Conservation (phyloP, 2,888 invertebrate species). For the Dynastes tityus region DNA sequence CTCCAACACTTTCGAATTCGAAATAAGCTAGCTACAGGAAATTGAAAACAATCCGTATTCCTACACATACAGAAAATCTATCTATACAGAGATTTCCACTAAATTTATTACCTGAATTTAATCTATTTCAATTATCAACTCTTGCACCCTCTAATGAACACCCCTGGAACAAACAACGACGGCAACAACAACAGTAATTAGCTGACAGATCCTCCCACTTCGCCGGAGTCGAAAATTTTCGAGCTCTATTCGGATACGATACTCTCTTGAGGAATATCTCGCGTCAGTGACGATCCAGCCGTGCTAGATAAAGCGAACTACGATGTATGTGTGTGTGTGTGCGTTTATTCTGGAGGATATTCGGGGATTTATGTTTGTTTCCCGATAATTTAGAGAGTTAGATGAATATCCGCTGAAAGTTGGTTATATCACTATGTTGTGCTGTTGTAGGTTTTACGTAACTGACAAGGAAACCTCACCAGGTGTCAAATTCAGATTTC, state of each 20-base stretch:
- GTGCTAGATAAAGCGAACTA: conserved; percentile 33
- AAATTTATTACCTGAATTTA: conserved; percentile 46
- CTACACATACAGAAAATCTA: not conserved
- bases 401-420: not conserved
- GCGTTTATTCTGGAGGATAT: conserved; percentile 37
- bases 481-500: too few relatives aligned
- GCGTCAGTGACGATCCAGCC: conserved; percentile 20
- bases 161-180: conserved; percentile 20
- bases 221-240: conserved; percentile 36
- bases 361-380: conserved; percentile 34
- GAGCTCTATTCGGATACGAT: conserved; percentile 35
- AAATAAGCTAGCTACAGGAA: not conserved
- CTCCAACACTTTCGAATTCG: conserved; percentile 3
- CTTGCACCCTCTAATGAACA: conserved; percentile 36
- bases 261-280: conserved; percentile 32
- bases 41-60: not conserved
- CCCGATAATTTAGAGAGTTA: conserved; percentile 39
- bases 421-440: not conserved
- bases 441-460: too few relatives aligned
- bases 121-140: conserved; percentile 46
- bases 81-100: conserved; percentile 8
- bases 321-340: conserved; percentile 16
- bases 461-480: too few relatives aligned
- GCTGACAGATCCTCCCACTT: conserved; percentile 28
- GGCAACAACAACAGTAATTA: conserved; percentile 40